Conservation (phyloP, 2,113 vertebrate species). For the Oncorhynchus clarkii region DNA sequence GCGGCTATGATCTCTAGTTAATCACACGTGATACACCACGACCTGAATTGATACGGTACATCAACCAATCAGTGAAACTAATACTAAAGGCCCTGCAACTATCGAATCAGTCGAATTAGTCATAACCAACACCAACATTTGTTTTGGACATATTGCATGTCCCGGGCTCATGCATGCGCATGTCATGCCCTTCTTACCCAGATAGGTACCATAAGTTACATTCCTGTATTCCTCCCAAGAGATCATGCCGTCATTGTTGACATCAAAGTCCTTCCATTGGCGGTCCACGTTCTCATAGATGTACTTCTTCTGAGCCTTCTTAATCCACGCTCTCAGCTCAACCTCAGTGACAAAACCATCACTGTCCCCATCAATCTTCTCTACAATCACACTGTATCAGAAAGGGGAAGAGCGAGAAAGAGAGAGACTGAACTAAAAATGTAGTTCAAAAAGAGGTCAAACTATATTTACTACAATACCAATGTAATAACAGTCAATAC, state of each 20-base stretch:
- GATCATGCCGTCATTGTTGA: conserved; percentile 75
- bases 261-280: conserved; percentile 80
- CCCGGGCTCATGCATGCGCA: not conserved
- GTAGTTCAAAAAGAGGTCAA: not conserved
- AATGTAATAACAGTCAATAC: not conserved
- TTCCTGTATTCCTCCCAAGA: conserved; percentile 87
- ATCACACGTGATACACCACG: too few relatives aligned
- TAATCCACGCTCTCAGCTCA: conserved; percentile 81
- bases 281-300: conserved; percentile 73
- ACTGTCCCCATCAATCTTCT: conserved; percentile 78
- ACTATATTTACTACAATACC: not conserved
- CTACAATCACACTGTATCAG: conserved; percentile 75
- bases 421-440: not conserved
- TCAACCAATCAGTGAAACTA: not conserved
- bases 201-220: conserved; percentile 79
- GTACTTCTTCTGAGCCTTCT: conserved; percentile 78
- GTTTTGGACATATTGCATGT: not conserved
- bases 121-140: not conserved
- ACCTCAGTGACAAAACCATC: conserved; percentile 80
- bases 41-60: not conserved
- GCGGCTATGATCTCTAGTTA: too few relatives aligned
- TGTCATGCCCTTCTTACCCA: conserved; percentile 73
- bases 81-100: not conserved
- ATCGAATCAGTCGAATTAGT: not conserved
- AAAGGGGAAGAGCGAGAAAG: too few relatives aligned